Evolutionary conservation across 2,888 invertebrate species (phyloP).

Genomic region (Chrysomela aeneicollis): DNA sequence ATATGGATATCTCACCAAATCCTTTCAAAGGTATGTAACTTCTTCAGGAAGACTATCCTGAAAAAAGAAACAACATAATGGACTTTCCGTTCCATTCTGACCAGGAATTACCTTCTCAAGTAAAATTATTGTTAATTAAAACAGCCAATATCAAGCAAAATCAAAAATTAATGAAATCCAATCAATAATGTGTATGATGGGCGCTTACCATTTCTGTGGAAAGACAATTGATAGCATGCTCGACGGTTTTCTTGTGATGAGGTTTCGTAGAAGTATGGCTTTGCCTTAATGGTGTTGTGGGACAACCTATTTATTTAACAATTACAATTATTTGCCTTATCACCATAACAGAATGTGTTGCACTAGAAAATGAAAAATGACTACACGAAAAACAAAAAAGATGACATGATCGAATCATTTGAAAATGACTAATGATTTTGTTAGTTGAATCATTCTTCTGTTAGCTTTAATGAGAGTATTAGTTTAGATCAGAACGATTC

Average conservation of each 20-base stretch:
- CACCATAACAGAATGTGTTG: no score
- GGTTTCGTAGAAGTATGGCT: constrained; percentile 62
- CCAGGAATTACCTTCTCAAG: constrained; percentile 13
- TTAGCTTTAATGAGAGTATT: no score
- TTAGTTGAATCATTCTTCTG: no score
- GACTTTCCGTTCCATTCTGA: neutral
- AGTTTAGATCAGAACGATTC: no score
- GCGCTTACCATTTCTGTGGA: constrained; percentile 85
- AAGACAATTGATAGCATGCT: constrained; percentile 80
- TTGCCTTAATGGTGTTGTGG: constrained; percentile 67
- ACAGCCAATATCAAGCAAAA: constrained; percentile 8
- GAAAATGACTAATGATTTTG: no score
- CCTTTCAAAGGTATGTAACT: constrained; percentile 23
- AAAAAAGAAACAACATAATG: constrained; percentile 13
- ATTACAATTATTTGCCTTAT: neutral
- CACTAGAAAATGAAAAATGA: no score
- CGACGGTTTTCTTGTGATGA: constrained; percentile 68
- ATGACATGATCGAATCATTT: no score
- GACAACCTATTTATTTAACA: constrained; percentile 64
- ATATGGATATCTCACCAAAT: constrained; percentile 11
- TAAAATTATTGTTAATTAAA: neutral
- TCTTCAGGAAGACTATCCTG: constrained; percentile 22
- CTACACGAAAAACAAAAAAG: no score
- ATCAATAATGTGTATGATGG: neutral
- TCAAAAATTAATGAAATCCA: neutral